These are phyloP conservation scores for Yoshiicerus persimilis DNA, from an alignment of 1,140 invertebrate species.

Conservation along the genomic window DNA sequence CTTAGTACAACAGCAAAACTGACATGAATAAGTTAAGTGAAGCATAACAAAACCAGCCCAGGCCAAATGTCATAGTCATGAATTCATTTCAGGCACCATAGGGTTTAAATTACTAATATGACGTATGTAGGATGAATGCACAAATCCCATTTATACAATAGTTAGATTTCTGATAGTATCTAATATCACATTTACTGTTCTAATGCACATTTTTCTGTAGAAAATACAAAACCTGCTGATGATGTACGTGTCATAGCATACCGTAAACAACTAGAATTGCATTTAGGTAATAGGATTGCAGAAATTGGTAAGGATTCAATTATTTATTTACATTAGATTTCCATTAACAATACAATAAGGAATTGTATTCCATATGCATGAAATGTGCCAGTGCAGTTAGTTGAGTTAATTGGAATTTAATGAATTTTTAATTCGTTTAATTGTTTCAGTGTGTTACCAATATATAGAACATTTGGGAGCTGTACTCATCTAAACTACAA, in stretches of 20 bases:
- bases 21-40: not conserved
- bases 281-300: not conserved
- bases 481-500: not conserved
- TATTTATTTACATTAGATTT: not conserved
- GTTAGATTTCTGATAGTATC: not conserved
- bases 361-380: not conserved
- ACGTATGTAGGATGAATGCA: not conserved
- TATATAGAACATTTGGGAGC: too few species aligned
- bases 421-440: not conserved
- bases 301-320: not conserved
- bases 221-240: not conserved
- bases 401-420: not conserved
- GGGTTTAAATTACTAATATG: not conserved
- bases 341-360: not conserved
- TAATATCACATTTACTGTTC: not conserved
- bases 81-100: not conserved
- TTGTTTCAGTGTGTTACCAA: not conserved
- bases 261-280: too few species aligned
- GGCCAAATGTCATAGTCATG: not conserved
- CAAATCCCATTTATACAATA: not conserved
- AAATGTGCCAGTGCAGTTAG: not conserved
- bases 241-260: not conserved
- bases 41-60: not conserved
- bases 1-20: not conserved
- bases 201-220: not conserved